Base-by-base conservation (phyloP, 2,888 invertebrate species). In the Scaptomyza flava region DNA sequence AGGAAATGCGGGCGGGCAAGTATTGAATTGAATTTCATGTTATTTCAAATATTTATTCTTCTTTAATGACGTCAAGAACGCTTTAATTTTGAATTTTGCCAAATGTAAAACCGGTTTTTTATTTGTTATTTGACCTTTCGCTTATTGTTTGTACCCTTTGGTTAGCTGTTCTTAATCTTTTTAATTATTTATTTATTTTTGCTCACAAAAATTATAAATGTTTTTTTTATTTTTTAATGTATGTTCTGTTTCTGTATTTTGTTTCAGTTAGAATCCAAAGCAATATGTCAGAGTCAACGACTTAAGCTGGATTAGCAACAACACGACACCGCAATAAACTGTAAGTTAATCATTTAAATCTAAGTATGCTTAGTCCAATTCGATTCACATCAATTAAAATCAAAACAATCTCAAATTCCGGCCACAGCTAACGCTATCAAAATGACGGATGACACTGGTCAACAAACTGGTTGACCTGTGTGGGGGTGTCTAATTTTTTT, bases 381-480 rank as follows among this genome's bases (percentile, higher is more conserved):
- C 62, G 77, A 72, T 77, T 80, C 70, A 64, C 65, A 84, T 68
- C 68, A 81, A 77, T 77, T 69, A 59, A 52, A 54, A 33, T 33
- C 31, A 53, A 12, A 57, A 7, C 38, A 33, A 47, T 17, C 42
- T 36, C 51, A 30, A 31, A 57, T 68, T 68, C 66, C 68, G 74
- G 73, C 70, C 59, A 56, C 51, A 59, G 45, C 73, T 59, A 54
- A 45, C 52, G 54, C 58, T 58, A 86, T 86, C 89, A 73, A 72
- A 77, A 79, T 85, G 89, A 85, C 72, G 72, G 75, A 85, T 89
- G 84, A 74, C 72, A 53, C 72, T 57, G 75, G 57, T 81, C 63
- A 31, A 42, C 45, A 81, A 81, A 86, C 89, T 84, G 72, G 89
- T 87, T 72, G 79, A 68, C 63, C 74, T 60, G 66, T 47, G 77